Conservation (phyloP, 2,113 vertebrate genomes). For the Nerophis lumbriciformis region DNA sequence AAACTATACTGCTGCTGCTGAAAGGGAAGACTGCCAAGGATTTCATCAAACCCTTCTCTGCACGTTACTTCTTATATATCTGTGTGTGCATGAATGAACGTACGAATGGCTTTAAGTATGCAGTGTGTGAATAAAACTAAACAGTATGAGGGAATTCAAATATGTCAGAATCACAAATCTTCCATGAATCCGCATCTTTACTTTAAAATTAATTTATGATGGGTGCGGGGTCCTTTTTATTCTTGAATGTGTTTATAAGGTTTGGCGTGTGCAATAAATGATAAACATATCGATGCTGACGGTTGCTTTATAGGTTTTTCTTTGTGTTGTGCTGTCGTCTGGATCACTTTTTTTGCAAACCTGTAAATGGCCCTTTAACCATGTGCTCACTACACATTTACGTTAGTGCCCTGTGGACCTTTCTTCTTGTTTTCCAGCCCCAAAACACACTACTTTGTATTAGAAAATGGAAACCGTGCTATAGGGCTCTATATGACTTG, state of each 20-base stretch:
- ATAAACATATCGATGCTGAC: slow-evolving; percentile 49
- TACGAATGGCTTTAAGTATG: slow-evolving; percentile 4
- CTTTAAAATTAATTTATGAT: slow-evolving; percentile 47
- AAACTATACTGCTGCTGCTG: slow-evolving; percentile 40
- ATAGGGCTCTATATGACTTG: slow-evolving; percentile 78
- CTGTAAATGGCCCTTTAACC: slow-evolving; percentile 69
- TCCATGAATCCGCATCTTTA: slow-evolving; percentile 44
- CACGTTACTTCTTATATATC: slow-evolving; percentile 27
- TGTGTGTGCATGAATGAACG: slow-evolving; percentile 19
- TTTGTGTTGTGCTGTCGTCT: slow-evolving; percentile 35
- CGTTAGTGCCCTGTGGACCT: slow-evolving; percentile 75
- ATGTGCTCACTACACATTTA: slow-evolving; percentile 68
- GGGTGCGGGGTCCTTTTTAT: slow-evolving; percentile 38
- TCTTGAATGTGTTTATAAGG: slow-evolving; percentile 51
- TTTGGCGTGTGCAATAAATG: slow-evolving; percentile 88
- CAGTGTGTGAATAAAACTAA: slow-evolving; percentile 24
- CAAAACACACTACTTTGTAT: slow-evolving; percentile 80
- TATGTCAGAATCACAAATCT: slow-evolving; percentile 48
- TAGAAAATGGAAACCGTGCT: slow-evolving; percentile 72
- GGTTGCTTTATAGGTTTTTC: slow-evolving; percentile 44
- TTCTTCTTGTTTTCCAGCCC: slow-evolving; percentile 78
- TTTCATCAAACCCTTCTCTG: slow-evolving; percentile 30
- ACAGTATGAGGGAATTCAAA: slow-evolving; percentile 52
- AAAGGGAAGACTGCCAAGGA: slow-evolving; percentile 56
- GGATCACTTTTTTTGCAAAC: slow-evolving; percentile 55